These are phyloP conservation scores for Anodontia alba DNA, from an alignment of 2,888 invertebrate genomes.

Conservation along the genomic window DNA sequence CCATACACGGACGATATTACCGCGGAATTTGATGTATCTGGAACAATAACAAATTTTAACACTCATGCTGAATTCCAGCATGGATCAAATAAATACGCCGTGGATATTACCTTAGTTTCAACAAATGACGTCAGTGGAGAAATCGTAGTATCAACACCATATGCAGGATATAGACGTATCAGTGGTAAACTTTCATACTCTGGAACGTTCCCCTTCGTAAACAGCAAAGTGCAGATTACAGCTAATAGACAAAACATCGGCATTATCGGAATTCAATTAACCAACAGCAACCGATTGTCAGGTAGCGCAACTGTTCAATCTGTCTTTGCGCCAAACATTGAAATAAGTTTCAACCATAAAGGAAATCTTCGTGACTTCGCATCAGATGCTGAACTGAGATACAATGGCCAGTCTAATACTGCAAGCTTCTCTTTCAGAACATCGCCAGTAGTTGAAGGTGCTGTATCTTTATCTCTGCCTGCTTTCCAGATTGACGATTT, in stretches of 20 bases:
- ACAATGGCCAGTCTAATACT: conserved; percentile 33
- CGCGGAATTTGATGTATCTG: conserved; percentile 41
- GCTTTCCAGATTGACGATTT: neutral
- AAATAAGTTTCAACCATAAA: conserved; percentile 31
- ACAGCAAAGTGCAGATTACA: conserved; percentile 28
- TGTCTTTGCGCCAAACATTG: conserved; percentile 39
- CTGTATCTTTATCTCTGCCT: neutral
- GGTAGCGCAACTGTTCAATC: conserved; percentile 24
- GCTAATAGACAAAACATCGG: conserved; percentile 40
- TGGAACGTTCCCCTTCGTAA: conserved; percentile 36
- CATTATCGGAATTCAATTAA: conserved; percentile 14
- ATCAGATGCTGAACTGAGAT: conserved; percentile 32
- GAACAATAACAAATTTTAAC: conserved; percentile 22
- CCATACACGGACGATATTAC: conserved; percentile 27
- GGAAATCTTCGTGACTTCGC: conserved; percentile 31
- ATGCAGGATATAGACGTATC: conserved; percentile 36
- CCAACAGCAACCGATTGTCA: neutral
- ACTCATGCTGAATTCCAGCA: conserved; percentile 21
- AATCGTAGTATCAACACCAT: conserved; percentile 34
- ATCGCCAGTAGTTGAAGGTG: conserved; percentile 19
- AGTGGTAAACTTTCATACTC: conserved; percentile 27
- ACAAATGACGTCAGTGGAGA: conserved; percentile 15
- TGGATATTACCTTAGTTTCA: conserved; percentile 29
- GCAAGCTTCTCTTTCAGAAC: conserved; percentile 25
- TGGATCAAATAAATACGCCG: conserved; percentile 29